Evolutionary conservation across 2,888 invertebrate species (phyloP), one percentile per base, ranked within the genome.

Genomic region (Clepsis dumicolana): DNA sequence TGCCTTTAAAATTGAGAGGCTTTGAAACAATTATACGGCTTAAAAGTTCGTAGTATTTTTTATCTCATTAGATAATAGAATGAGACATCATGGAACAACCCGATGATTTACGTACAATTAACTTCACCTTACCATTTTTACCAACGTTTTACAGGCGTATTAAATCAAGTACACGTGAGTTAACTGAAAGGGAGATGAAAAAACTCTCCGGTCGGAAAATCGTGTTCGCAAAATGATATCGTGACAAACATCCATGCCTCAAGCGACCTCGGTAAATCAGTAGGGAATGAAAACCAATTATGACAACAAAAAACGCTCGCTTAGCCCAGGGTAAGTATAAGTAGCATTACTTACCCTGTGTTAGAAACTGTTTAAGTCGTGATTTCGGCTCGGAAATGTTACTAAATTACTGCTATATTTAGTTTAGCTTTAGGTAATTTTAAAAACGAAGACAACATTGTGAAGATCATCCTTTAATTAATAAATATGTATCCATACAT

Each of bases 241-340:
- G 93, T 93, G 93, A 92, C 91, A 92, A 93, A 88, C 85, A 86
- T 86, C 91, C 92, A 93, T 93, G 86, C 89, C 80, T 93, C 93
- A 93, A 82, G 74, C 77, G 77, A 66, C 78, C 82, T 78, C 78
- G 76, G 85, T 90, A 91, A 88, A 91, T 92, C 93, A 88, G 75
- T 83, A 78, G 77, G 77, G 83, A 89, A 89, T 87, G 84, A 87
- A 92, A 93, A 85, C 90, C 93, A 91, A 93, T 93, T 93, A 93
- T 88, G 78, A 77, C 77, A 84, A 88, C 86, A 91, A 91, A 90
- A 91, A 91, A 88, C 85, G 62, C 56, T 14, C 84, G 85, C 85
- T 73, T 86, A 85, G 74, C 80, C 41, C 18, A 64, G 65, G 48
- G 62, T 35, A 54, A 38, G 25, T 48, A 65, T 16, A 38, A 52